Base-by-base conservation (phyloP, 1,140 invertebrate genomes). In the Drosophila sproati region DNA sequence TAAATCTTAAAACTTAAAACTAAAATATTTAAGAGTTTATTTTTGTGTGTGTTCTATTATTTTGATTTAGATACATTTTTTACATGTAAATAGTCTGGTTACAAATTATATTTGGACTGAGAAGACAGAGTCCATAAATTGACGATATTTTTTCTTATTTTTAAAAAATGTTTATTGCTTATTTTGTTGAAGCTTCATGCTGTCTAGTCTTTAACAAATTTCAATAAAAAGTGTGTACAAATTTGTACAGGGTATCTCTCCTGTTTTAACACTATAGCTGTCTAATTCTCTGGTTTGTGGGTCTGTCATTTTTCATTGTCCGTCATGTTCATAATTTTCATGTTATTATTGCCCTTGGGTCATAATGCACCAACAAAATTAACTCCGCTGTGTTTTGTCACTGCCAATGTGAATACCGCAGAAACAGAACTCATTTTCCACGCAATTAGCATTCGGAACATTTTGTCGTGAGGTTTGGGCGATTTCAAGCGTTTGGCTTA, bases 291-390 rank as follows among this genome's bases (percentile, higher is more conserved):
- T 77, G 71, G 57, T 73, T 51, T 75, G 61, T 78, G 67, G 64
- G 63, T 60, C 68, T 88, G 80, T 89, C 80, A 88, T 69, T 80
- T 88, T 87, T 69, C 83, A 88, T 83, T 68, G 83, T 52, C 50
- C 56, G 54, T 63, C 55, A 52, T 70, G 73, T 88, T 83, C 78
- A 85, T 88, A 88, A 88, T 89, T 85, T 89, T 66, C 85, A 88
- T 88, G 85, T 89, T 88, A 89, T 89, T 88, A 85, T 89, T 89
- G 85, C 85, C 85, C 85, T 85, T 85, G 86, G 85, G 85, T 88
- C 85, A 77, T 81, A 89, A 85, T 80, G 80, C 85, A 89, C 80
- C 70, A 80, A 89, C 85, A 74, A 83, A 85, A 88, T 88, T 88
- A 81, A 81, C 77, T 77, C 67, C 57, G 29, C 52, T 80, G 75